phyloP scores from a whole-genome alignment of 2,113 vertebrate genomes.

The Sturnira hondurensis region DNA sequence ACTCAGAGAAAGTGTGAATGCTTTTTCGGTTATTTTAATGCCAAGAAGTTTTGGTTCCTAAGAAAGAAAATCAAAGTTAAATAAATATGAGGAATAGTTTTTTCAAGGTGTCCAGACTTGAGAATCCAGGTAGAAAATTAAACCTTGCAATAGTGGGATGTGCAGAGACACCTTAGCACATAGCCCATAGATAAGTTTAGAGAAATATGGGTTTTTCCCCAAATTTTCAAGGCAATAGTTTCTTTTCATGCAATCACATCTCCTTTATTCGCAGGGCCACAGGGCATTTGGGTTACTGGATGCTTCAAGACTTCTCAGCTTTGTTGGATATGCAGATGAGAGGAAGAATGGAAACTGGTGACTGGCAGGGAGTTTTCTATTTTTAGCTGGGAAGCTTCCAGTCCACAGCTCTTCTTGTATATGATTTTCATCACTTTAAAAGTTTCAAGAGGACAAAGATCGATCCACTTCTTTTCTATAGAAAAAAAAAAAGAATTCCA shows the following conservation, averaged over 20 bases:
- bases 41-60: background rate
- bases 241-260: background rate
- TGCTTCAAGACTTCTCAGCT: constrained; percentile 14
- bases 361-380: constrained; percentile 33
- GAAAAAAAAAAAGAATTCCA: background rate
- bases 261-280: background rate
- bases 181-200: background rate
- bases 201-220: background rate
- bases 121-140: background rate
- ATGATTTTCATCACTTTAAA: constrained; percentile 62
- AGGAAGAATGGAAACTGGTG: constrained; percentile 1
- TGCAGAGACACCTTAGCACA: background rate
- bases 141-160: background rate
- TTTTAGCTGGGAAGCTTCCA: constrained; percentile 61
- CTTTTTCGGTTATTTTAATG: background rate
- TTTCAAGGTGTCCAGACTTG: background rate
- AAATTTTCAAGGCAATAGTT: constrained; percentile 23
- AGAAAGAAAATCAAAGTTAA: background rate
- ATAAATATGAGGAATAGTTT: background rate
- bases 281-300: background rate
- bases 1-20: background rate
- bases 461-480: constrained; percentile 64
- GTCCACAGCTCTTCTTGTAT: background rate
- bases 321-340: constrained; percentile 38
- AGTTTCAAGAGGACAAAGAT: constrained; percentile 64